phyloP scores from a whole-genome alignment of 2,888 invertebrate species.

The Carcina quercana region DNA sequence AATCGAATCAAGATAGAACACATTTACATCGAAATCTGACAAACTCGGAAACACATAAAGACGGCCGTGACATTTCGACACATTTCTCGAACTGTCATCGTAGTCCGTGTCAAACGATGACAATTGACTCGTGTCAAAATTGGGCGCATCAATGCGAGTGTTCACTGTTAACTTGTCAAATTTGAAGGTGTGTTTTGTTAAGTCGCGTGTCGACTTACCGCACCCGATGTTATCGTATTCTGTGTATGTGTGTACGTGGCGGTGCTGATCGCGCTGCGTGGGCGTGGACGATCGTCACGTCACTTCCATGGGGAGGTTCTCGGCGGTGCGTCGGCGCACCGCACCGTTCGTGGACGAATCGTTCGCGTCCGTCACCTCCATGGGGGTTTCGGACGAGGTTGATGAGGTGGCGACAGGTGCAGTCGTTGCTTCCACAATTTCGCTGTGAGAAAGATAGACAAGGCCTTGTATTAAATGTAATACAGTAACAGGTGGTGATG shows the following conservation, averaged over 20 bases:
- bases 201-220: neutral
- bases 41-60: no score
- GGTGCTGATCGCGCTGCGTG: slow-evolving; percentile 16
- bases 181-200: neutral
- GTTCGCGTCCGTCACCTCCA: slow-evolving; percentile 16
- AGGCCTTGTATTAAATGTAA: no score
- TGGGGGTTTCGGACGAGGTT: slow-evolving; percentile 10
- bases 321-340: slow-evolving; percentile 35
- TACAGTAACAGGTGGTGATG: no score
- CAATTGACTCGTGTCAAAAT: no score
- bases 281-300: slow-evolving; percentile 46
- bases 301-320: slow-evolving; percentile 63
- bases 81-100: no score
- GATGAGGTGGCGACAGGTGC: slow-evolving; percentile 21
- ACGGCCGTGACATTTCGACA: no score
- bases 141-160: no score
- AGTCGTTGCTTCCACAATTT: slow-evolving; percentile 37
- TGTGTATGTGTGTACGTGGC: slow-evolving; percentile 3
- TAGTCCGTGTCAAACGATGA: no score
- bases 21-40: no score
- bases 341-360: slow-evolving; percentile 29
- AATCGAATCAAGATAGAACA: no score
- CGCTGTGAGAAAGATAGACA: no score
- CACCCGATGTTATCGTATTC: neutral
- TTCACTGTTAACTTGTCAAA: no score